Evolutionary conservation across 2,797 vertebrate genomes (phyloP), one percentile per base, ranked within the genome.

Genomic region (Acrossocheilus fasciatus): DNA sequence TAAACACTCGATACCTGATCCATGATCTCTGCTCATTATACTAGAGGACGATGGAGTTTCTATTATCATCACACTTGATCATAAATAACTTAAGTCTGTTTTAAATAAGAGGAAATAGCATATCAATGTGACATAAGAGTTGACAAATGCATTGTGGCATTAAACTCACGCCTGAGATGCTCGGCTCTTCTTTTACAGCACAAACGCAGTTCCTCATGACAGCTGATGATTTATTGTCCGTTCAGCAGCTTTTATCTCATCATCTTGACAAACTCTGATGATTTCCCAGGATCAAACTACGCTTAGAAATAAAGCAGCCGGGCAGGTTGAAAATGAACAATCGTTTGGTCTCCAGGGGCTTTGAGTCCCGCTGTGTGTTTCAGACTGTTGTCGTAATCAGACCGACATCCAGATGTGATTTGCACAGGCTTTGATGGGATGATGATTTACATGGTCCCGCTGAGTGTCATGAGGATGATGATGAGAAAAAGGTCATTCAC

Each of bases 211-310:
- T 81, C 11, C 74, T 81, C 69, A 0, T 62, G 85, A 84, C 52
- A 82, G n/a, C 18, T 2, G 18, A 66, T 73, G 64, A 77, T 87
- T 57, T 23, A 87, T 78, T 66, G 43, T 66, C 73, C 45, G 6
- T 73, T 66, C 36, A 54, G 52, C 72, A 54, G 43, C 80, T 75
- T 81, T 86, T 34, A 70, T 80, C 70, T 41, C 14, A 4, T 83
- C 85, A 81, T 81, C 69, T 26, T 54, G 64, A 86, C 73, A 74
- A 77, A 82, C 62, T 80, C 75, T 74, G 30, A 30, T 74, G 75
- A 80, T 80, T 87, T 79, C 23, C n/a, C 54, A 50, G 54, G 26
- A 87, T 69, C 77, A 75, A 72, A 73, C 73, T 36, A 36, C 6
- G 26, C 23, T 78, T 45, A 64, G 23, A 74, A 88, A 83, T 41